Conservation (phyloP, 2,797 vertebrate genomes). For the Gastrophryne carolinensis region DNA sequence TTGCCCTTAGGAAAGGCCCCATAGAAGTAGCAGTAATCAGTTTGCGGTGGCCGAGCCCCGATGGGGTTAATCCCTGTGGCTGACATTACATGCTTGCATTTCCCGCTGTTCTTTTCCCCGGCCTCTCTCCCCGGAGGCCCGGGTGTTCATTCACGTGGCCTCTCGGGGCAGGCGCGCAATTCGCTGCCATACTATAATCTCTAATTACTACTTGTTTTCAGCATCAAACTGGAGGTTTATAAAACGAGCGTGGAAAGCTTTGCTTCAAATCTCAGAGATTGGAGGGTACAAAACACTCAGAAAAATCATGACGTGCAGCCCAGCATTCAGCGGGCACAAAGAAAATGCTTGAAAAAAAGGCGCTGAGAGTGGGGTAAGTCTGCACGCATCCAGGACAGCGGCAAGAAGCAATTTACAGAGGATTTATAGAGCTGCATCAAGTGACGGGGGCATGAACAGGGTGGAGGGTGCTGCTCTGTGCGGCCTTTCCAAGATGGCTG, state of each 20-base stretch:
- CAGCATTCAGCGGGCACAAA: not conserved
- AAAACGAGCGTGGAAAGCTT: not conserved
- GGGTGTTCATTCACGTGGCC: not conserved
- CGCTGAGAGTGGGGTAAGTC: too few relatives aligned
- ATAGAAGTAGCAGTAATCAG: too few relatives aligned
- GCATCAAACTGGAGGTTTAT: not conserved
- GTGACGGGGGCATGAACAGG: not conserved
- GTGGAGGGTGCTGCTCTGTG: too few relatives aligned
- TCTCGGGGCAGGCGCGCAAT: not conserved
- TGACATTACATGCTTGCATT: not conserved
- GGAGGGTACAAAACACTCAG: not conserved
- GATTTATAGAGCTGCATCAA: not conserved
- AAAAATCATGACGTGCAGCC: not conserved
- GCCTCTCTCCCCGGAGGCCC: not conserved
- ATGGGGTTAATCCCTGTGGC: not conserved
- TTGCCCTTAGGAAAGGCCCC: too few relatives aligned
- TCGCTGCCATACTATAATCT: not conserved
- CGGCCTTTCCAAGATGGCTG: too few relatives aligned
- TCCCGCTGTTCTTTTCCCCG: not conserved
- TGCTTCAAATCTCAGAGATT: not conserved
- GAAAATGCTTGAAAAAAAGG: too few relatives aligned
- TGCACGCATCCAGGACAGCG: too few relatives aligned
- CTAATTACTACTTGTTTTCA: slow-evolving; percentile 13
- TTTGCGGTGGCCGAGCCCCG: too few relatives aligned
- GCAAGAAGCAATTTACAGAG: too few relatives aligned